Conservation (phyloP, 2,113 vertebrate species). For the Apus apus region DNA sequence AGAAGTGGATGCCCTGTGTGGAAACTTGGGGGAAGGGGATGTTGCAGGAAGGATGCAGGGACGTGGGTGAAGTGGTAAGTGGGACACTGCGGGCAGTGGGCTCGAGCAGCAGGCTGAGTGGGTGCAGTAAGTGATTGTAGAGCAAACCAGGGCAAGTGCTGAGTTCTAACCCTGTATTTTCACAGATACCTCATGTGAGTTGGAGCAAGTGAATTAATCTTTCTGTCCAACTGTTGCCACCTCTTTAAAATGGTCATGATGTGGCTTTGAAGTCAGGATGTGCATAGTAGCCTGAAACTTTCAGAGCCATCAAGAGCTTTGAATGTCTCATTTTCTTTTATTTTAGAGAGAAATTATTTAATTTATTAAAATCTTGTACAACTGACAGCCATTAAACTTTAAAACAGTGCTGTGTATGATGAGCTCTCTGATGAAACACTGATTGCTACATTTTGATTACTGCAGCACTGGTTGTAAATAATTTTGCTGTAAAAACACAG, state of each 20-base stretch:
- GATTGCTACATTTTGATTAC: neutral
- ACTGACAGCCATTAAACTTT: neutral
- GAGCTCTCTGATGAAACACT: constrained; percentile 10
- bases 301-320: neutral
- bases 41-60: neutral
- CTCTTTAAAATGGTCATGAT: neutral
- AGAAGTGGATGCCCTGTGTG: neutral
- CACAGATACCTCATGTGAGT: neutral
- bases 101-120: neutral
- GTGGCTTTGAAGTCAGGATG: neutral
- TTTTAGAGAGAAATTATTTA: neutral
- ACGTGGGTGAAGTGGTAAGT: neutral
- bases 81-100: neutral
- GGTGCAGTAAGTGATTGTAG: neutral
- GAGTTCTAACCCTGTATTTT: neutral
- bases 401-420: neutral
- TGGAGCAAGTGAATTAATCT: neutral
- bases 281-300: neutral
- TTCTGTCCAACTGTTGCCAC: neutral
- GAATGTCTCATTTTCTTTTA: neutral
- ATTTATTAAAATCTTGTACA: neutral
- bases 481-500: neutral
- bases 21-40: neutral
- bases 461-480: neutral
- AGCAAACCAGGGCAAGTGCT: neutral